These are phyloP conservation scores for Neria commutata DNA, from an alignment of 2,888 invertebrate genomes.

Conservation along the genomic window DNA sequence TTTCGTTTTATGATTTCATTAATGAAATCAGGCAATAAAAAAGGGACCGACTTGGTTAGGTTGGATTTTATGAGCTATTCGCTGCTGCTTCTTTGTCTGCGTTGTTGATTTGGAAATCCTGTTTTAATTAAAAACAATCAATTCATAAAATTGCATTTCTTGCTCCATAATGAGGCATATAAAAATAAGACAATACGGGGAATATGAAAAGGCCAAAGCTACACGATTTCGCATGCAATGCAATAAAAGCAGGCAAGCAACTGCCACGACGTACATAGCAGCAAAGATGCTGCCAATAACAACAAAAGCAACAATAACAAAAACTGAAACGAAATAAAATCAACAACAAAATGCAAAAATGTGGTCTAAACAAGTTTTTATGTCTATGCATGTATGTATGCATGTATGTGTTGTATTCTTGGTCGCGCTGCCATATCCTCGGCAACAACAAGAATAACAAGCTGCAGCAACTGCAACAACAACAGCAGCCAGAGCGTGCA, in stretches of 20 bases:
- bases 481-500: slow-evolving; percentile 5
- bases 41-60: too few relatives aligned
- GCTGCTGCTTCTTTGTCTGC: too few relatives aligned
- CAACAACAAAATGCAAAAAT: slow-evolving; percentile 29
- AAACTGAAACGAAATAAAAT: too few relatives aligned
- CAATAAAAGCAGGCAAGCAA: slow-evolving; percentile 28
- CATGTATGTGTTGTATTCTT: slow-evolving; percentile 44
- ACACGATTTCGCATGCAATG: slow-evolving; percentile 29
- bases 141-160: too few relatives aligned
- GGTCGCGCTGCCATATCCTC: neutral
- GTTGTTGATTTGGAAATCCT: too few relatives aligned
- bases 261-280: slow-evolving; percentile 2
- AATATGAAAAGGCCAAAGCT: slow-evolving; percentile 29
- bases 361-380: slow-evolving; percentile 20
- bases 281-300: neutral
- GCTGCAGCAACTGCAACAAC: slow-evolving; percentile 2
- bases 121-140: too few relatives aligned
- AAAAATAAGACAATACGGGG: neutral
- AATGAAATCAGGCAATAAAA: too few relatives aligned
- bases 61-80: too few relatives aligned
- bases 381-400: slow-evolving; percentile 37
- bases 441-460: slow-evolving; percentile 18
- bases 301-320: slow-evolving; percentile 16
- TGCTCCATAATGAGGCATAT: too few relatives aligned
- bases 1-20: too few relatives aligned